Base-by-base conservation (phyloP, 2,888 invertebrate species). In the Aporophyla lueneburgensis region DNA sequence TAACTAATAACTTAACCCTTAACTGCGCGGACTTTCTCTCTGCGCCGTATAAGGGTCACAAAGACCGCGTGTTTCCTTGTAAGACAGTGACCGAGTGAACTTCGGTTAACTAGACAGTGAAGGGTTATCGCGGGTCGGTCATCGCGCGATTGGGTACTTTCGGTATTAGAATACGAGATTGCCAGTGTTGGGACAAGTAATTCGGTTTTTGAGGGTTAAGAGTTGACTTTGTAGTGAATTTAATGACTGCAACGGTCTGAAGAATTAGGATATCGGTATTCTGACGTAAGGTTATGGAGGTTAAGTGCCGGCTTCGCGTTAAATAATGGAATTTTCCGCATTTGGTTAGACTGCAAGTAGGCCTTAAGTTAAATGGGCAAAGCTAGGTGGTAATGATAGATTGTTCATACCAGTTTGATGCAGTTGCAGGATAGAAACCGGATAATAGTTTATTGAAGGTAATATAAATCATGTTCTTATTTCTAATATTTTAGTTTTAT, bases 11-110 rank as follows among this genome's bases (percentile, higher is more conserved):
- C 81, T 91, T 89, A 87, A 88, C 86, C 87, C 87, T 88, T 86
- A 84, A 81, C 83, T 61, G 85, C 80, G 86, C 86, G 71, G 82
- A 94, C 95, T 95, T 95, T 95, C 95, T 91, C 94, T 81, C 85
- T 62, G 76, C 80, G 74, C 94, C 94, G 88, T 94, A 90, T 92
- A 92, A 87, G 92, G 93, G 91, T 89, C 91, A 87, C 88, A 89
- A 87, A 90, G 92, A 89, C 91, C 92, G 90, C 86, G 81, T 89
- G 91, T 90, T 88, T 89, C 91, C 93, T 92, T 93, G 92, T 92
- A 91, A 89, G 91, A 91, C 91, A 90, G 89, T 93, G 93, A 91
- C 94, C 94, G 88, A 92, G 87, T 94, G 94, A 94, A 93, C 95
- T 89, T 81, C 89, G 87, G 90, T 88, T 90, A 90, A 91, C 89